phyloP scores from a whole-genome alignment of 2,888 invertebrate species.

The Thelaira solivaga region DNA sequence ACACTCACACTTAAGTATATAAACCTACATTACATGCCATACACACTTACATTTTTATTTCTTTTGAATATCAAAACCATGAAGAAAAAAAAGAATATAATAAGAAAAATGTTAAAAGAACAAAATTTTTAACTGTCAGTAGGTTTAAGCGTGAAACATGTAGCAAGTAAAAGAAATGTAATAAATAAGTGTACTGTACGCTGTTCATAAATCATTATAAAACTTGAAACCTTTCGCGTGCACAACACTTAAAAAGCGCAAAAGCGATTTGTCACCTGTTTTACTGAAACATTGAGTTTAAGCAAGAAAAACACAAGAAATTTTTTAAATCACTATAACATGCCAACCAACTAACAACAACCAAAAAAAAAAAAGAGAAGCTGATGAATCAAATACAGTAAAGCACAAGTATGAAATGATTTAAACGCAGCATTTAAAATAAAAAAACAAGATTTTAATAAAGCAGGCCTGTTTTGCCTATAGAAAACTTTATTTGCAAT shows the following conservation, averaged over 20 bases:
- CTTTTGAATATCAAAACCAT: not conserved
- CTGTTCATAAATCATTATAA: constrained; percentile 58
- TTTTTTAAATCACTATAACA: constrained; percentile 51
- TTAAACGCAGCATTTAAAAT: too few species aligned
- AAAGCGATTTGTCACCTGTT: constrained; percentile 62
- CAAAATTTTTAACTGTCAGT: constrained; percentile 17
- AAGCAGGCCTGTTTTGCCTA: too few species aligned
- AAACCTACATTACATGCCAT: too few species aligned
- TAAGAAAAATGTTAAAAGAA: not conserved
- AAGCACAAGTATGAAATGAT: too few species aligned
- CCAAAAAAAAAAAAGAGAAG: constrained; percentile 24
- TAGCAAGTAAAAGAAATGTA: not conserved
- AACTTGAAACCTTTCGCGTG: constrained; percentile 47
- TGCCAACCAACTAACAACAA: constrained; percentile 12
- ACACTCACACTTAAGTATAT: not conserved
- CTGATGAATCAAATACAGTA: constrained; percentile 30
- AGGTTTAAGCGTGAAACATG: constrained; percentile 30
- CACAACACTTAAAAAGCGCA: constrained; percentile 52
- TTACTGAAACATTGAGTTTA: constrained; percentile 32
- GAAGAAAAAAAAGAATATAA: not conserved
- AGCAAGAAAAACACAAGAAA: constrained; percentile 21
- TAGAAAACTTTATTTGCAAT: too few species aligned
- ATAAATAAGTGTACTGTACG: constrained; percentile 12
- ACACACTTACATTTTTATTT: not conserved
- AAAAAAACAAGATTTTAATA: too few species aligned